Percentiles rank a stretch among this genome's conserved stretches.
Conservation (phyloP, 2,888 invertebrate species). For the Oxycera nigricornis region DNA sequence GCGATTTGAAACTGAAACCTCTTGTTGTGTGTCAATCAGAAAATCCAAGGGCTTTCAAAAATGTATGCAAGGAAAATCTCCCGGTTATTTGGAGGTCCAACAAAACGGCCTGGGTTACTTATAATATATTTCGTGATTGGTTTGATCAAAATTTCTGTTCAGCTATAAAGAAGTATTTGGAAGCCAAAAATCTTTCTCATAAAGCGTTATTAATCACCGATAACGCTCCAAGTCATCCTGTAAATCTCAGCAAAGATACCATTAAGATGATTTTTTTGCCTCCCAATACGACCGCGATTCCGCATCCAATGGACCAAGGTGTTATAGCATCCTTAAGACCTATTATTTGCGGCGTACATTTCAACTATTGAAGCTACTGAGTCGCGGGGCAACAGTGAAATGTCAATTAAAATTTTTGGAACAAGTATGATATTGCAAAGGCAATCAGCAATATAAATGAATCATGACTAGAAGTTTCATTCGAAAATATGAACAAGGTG, state of each 20-base stretch:
- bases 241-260: conserved; percentile 23
- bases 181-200: not conserved
- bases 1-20: too few species aligned
- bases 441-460: too few species aligned
- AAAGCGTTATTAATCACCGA: not conserved
- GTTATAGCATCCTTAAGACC: too few species aligned
- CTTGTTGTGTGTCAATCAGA: conserved; percentile 51
- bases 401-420: too few species aligned
- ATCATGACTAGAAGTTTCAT: conserved; percentile 8
- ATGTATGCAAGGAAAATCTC: conserved; percentile 49
- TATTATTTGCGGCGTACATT: too few species aligned
- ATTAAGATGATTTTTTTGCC: too few species aligned
- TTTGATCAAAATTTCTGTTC: not conserved
- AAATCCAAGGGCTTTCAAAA: conserved; percentile 52
- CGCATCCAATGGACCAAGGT: conserved; percentile 5
- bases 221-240: conserved; percentile 9
- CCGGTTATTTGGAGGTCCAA: conserved; percentile 51
- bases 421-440: too few species aligned
- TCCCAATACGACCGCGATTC: conserved; percentile 4
- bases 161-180: not conserved
- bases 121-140: not conserved
- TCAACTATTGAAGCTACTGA: conserved; percentile 3
- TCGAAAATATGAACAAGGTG: too few species aligned
- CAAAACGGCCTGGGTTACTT: not conserved
- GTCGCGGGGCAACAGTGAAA: not conserved